Conservation (phyloP, 2,113 vertebrate genomes). For the Dipodomys spectabilis region DNA sequence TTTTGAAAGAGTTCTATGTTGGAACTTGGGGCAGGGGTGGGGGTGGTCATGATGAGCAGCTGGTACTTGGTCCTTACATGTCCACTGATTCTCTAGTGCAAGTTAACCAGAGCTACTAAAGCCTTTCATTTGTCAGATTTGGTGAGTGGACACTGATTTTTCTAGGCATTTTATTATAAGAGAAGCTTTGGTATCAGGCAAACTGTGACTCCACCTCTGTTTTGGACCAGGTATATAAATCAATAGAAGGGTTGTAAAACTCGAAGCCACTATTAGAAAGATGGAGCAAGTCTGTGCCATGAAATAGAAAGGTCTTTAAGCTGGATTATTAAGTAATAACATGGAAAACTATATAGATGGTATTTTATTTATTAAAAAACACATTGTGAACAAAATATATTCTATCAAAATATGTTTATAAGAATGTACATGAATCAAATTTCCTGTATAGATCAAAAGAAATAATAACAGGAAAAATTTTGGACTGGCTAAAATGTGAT, state of each 20-base stretch:
- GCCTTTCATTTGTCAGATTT: background rate
- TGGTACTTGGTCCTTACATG: background rate
- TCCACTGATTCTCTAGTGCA: background rate
- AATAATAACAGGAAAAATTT: background rate
- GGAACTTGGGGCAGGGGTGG: background rate
- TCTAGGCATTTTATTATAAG: background rate
- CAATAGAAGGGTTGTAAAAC: background rate
- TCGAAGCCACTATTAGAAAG: background rate
- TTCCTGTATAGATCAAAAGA: background rate
- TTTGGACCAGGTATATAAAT: background rate
- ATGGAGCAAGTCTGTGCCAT: background rate
- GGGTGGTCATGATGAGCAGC: fast-evolving
- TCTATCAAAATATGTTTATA: background rate
- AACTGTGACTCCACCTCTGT: background rate
- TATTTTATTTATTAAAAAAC: conserved; percentile 21
- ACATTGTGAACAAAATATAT: background rate
- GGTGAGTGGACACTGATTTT: background rate
- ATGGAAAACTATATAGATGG: background rate
- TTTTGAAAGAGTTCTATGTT: background rate
- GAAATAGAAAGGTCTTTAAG: background rate
- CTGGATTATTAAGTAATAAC: background rate
- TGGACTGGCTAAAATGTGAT: background rate
- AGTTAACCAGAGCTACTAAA: background rate
- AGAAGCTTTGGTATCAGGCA: background rate
- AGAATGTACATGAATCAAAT: conserved; percentile 1